Conservation (phyloP, 1,140 invertebrate species). For the Cydia splendana region DNA sequence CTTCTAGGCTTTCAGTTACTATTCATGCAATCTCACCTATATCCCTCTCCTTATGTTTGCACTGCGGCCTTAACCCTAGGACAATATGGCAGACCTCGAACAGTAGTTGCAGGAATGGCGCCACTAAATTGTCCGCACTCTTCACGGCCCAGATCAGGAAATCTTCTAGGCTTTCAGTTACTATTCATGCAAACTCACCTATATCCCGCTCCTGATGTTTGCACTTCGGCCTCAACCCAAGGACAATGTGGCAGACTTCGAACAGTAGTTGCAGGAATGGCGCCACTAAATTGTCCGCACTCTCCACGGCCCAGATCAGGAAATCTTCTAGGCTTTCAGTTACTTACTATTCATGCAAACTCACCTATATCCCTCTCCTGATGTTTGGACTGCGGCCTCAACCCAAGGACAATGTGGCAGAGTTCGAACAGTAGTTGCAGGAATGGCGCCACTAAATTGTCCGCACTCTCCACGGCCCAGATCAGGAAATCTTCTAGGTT, state of each 20-base stretch:
- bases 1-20: too few relatives aligned
- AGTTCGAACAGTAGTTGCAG: conserved; percentile 91
- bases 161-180: too few relatives aligned
- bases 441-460: conserved; percentile 86
- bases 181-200: conserved; percentile 75
- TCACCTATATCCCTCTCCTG: conserved; percentile 89
- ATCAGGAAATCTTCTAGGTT: conserved; percentile 93
- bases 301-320: conserved; percentile 90
- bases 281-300: conserved; percentile 83
- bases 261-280: conserved; percentile 89
- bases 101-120: conserved; percentile 87
- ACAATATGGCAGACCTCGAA: conserved; percentile 94
- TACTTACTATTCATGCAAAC: too few relatives aligned
- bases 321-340: too few relatives aligned
- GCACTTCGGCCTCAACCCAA: conserved; percentile 90
- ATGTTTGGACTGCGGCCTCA: conserved; percentile 87
- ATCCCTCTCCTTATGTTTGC: conserved; percentile 88
- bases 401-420: conserved; percentile 92
- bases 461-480: conserved; percentile 86
- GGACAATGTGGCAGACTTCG: conserved; percentile 93
- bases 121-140: conserved; percentile 82
- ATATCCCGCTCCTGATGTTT: conserved; percentile 90
- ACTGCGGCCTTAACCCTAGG: conserved; percentile 90
- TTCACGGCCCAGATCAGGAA: conserved; percentile 92
- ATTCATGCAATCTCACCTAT: conserved; percentile 82